Base-by-base conservation (phyloP, 2,888 invertebrate species). In the Leptopilina myrica region DNA sequence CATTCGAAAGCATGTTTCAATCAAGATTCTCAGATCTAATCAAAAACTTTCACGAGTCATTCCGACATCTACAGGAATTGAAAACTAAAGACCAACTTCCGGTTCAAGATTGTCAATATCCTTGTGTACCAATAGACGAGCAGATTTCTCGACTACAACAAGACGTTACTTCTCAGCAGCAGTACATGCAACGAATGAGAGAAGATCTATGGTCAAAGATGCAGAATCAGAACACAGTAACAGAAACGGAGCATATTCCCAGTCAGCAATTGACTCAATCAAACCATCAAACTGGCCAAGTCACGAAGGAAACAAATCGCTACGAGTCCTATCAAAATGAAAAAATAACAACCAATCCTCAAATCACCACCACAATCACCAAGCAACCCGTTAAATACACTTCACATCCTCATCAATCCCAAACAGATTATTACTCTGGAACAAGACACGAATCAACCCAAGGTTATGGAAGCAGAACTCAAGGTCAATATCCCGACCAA, bases 1-100 rank as follows among this genome's bases (percentile, higher is more conserved):
- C 73, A 20, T 73, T 73, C n/a, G 73, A 73, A 53, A 8, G 26
- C 1, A 56, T 73, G 56, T 73, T 73, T 15, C 56, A 73, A 73
- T 33, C 73, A 14, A 14, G 26, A n/a, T 56, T 26, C 33, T 53
- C 56, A 8, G 73, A 56, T 4, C 14, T 73, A 1, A 33, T 56
- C 8, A 53, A 73, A 73, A 56, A 53, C 26, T 8, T 73, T n/a
- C 56, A 56, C 0, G 73, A 56, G 9, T 73, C 73, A 33, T n/a
- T 56, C n/a, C 12, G 33, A 53, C 73, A 73, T 40, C 33, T 73
- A 14, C 73, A 73, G 56, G 56, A 73, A n/a, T 11, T 73, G 6
- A 56, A 73, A 56, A 6, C 33, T 14, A 26, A 56, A 56, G 73
- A 56, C n/a, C 73, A 73, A 33, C 73, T 73, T 56, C 56, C 26